A percentile compares a stretch with the other conserved stretches of the same genome.
phyloP scores from a whole-genome alignment of 2,888 invertebrate species.

The Noctua comes region DNA sequence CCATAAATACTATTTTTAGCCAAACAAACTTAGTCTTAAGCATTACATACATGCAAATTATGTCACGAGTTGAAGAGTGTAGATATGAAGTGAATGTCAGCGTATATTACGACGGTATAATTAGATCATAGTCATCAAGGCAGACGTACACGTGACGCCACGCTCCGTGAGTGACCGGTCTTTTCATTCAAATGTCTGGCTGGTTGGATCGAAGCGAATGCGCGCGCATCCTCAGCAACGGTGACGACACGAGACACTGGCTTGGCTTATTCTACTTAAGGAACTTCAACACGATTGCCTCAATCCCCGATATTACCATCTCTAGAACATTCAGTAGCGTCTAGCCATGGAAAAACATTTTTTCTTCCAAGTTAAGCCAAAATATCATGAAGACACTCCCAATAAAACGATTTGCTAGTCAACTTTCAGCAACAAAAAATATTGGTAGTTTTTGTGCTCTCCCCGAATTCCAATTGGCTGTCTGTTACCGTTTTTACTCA shows the following conservation, averaged over 20 bases:
- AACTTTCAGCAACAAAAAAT: constrained; percentile 40
- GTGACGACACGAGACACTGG: constrained; percentile 69
- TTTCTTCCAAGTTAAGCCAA: background rate
- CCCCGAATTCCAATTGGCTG: constrained; percentile 26
- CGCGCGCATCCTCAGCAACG: constrained; percentile 82
- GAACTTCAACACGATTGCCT: constrained; percentile 56
- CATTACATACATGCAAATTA: constrained; percentile 24
- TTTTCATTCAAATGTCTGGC: constrained; percentile 83
- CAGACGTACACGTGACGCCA: constrained; percentile 72
- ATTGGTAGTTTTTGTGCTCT: constrained; percentile 36
- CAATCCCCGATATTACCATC: constrained; percentile 36
- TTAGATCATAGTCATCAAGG: constrained; percentile 54
- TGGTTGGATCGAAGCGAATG: constrained; percentile 84
- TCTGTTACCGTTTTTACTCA: constrained; percentile 29
- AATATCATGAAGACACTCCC: background rate
- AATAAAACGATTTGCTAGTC: constrained; percentile 20
- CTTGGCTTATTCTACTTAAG: constrained; percentile 69
- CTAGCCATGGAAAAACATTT: background rate
- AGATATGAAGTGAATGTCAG: constrained; percentile 42
- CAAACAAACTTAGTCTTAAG: background rate
- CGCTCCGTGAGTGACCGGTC: constrained; percentile 78
- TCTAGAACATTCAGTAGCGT: constrained; percentile 21
- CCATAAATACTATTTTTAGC: constrained; percentile 8
- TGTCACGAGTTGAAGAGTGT: constrained; percentile 26
- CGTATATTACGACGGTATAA: constrained; percentile 38